phyloP scores from a whole-genome alignment of 1,140 invertebrate genomes.

The Musca domestica region DNA sequence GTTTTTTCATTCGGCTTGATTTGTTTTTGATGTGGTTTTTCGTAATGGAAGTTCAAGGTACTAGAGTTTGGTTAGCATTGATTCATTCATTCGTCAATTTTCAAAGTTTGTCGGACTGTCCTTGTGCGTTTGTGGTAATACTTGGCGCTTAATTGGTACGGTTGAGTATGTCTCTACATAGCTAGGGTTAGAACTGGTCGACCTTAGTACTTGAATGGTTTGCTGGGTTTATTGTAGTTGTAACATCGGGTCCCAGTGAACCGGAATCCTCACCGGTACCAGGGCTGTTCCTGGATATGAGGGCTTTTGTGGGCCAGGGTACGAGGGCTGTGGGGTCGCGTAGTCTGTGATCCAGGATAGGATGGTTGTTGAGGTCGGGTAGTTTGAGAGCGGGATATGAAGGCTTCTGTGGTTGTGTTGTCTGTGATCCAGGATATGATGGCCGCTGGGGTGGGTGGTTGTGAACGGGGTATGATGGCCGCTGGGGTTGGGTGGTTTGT shows the following conservation, averaged over 20 bases:
- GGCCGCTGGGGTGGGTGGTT: neutral
- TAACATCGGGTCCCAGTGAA: conserved; percentile 39
- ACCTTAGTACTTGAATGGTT: conserved; percentile 35
- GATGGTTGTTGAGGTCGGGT: conserved; percentile 1
- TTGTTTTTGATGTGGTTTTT: neutral
- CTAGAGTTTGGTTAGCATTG: conserved; percentile 4
- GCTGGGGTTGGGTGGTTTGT: conserved; percentile 20
- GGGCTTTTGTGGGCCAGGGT: conserved; percentile 4
- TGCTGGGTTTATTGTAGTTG: conserved; percentile 39
- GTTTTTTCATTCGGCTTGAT: neutral
- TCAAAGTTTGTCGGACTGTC: conserved; percentile 1
- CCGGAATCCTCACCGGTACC: conserved; percentile 29
- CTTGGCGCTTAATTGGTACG: conserved; percentile 2
- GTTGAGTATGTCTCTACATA: neutral
- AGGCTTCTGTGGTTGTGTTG: neutral
- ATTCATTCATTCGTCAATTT: neutral
- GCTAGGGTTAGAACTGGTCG: too few relatives aligned
- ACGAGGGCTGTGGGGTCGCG: neutral
- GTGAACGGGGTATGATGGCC: neutral
- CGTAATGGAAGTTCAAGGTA: conserved; percentile 5
- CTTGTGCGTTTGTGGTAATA: neutral
- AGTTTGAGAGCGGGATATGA: neutral
- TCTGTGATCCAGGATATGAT: neutral
- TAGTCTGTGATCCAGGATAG: conserved; percentile 13
- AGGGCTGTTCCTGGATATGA: conserved; percentile 9